Evolutionary conservation across 2,797 vertebrate species (phyloP).

Genomic region (Tokudaia muenninki): DNA sequence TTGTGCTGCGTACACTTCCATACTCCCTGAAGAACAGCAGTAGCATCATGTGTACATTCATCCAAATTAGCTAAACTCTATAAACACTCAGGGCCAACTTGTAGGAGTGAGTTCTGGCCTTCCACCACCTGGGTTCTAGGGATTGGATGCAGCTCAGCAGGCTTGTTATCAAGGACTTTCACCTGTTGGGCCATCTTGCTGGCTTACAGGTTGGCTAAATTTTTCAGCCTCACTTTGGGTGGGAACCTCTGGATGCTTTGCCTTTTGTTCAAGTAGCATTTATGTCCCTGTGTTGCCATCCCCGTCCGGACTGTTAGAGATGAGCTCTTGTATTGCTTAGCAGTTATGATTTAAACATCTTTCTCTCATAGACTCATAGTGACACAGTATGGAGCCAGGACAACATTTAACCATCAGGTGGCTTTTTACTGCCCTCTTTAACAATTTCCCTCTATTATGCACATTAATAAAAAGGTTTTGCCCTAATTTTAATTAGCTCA

Average conservation of each 20-base stretch:
- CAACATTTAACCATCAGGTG: neutral
- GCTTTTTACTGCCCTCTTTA: conserved; percentile 7
- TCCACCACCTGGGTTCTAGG: no score
- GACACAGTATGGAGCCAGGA: conserved; percentile 32
- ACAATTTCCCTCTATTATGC: conserved; percentile 9
- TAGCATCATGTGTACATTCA: neutral
- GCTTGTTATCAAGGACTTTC: no score
- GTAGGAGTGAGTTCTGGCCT: neutral
- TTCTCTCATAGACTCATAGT: conserved; percentile 55
- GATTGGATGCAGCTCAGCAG: neutral
- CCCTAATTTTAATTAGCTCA: conserved; percentile 62
- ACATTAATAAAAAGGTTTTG: conserved; percentile 49
- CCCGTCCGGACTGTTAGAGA: neutral
- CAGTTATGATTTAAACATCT: neutral
- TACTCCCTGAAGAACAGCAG: neutral
- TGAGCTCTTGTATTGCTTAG: neutral
- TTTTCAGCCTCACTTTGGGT: neutral
- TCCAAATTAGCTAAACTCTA: neutral
- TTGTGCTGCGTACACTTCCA: no score
- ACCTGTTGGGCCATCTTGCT: no score
- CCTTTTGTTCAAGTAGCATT: neutral
- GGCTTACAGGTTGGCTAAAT: neutral
- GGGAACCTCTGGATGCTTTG: neutral
- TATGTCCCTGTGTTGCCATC: neutral
- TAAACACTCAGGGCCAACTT: neutral